Conservation (phyloP, 2,888 invertebrate species). For the Hyposoter didymator region DNA sequence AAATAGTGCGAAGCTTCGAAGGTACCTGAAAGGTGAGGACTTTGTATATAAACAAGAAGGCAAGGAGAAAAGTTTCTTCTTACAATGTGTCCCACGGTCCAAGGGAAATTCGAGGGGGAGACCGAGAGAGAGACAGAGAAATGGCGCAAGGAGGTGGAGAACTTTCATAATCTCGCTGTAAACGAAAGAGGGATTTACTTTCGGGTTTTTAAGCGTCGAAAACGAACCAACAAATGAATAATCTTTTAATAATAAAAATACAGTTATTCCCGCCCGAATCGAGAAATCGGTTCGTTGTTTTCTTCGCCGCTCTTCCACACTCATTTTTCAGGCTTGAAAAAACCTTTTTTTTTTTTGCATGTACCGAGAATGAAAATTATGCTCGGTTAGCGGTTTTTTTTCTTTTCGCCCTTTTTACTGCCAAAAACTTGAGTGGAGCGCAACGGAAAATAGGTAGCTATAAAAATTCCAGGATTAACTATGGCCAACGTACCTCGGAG, state of each 20-base stretch:
- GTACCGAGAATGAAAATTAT: constrained; percentile 21
- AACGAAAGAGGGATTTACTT: constrained; percentile 36
- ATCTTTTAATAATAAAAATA: constrained; percentile 45
- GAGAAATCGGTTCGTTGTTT: neutral
- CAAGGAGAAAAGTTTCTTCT: constrained; percentile 19
- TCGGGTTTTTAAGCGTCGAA: neutral
- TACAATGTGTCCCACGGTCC: neutral
- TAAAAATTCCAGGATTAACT: constrained; percentile 63
- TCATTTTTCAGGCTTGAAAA: neutral
- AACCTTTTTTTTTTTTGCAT: constrained; percentile 33
- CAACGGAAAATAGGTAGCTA: constrained; percentile 15
- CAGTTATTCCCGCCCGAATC: constrained; percentile 4
- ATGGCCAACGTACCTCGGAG: neutral
- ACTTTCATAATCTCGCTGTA: constrained; percentile 51
- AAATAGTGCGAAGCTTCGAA: neutral
- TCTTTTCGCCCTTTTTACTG: constrained; percentile 41
- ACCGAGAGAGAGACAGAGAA: constrained; percentile 11
- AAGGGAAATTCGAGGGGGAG: neutral
- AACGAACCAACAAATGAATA: neutral
- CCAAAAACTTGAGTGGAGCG: constrained; percentile 7
- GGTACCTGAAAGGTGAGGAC: neutral
- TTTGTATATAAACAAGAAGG: neutral
- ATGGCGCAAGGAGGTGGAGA: constrained; percentile 60
- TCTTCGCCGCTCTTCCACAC: neutral
- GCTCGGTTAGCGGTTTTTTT: constrained; percentile 65